Percentiles rank a stretch among this genome's conserved stretches.
Conservation (phyloP, 1,140 invertebrate genomes). For the Schlechtendalia chinensis region DNA sequence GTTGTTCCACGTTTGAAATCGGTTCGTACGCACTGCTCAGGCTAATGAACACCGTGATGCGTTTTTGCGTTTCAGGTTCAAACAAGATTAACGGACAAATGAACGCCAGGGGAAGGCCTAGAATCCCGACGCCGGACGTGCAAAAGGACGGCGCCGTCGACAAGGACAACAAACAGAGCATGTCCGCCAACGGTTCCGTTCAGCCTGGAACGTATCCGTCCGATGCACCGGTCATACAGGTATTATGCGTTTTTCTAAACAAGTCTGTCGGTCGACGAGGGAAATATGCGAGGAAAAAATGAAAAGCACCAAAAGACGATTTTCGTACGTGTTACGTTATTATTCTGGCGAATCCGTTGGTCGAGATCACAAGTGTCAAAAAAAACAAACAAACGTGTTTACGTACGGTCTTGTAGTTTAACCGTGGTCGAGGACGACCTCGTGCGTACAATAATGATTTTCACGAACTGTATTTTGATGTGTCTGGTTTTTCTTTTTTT, state of each 20-base stretch:
- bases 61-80: slow-evolving; percentile 51
- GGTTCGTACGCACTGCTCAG: not conserved
- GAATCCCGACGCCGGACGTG: slow-evolving; percentile 83
- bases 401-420: no score
- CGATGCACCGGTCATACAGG: slow-evolving; percentile 66
- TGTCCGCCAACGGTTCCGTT: slow-evolving; percentile 63
- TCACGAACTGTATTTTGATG: no score
- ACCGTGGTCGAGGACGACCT: no score
- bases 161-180: slow-evolving; percentile 58
- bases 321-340: no score
- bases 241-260: not conserved
- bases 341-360: no score
- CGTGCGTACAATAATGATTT: no score
- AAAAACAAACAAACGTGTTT: no score
- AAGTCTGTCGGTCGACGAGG: no score
- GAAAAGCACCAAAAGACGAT: no score
- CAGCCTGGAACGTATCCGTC: slow-evolving; percentile 61
- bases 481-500: no score
- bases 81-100: slow-evolving; percentile 67
- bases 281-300: no score
- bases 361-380: no score
- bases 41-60: not conserved
- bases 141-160: slow-evolving; percentile 66
- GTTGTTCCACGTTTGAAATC: slow-evolving; percentile 29
- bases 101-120: slow-evolving; percentile 70